Percentiles rank a stretch among this genome's conserved stretches.
phyloP scores from a whole-genome alignment of 2,113 vertebrate species.

The Silurus asotus region DNA sequence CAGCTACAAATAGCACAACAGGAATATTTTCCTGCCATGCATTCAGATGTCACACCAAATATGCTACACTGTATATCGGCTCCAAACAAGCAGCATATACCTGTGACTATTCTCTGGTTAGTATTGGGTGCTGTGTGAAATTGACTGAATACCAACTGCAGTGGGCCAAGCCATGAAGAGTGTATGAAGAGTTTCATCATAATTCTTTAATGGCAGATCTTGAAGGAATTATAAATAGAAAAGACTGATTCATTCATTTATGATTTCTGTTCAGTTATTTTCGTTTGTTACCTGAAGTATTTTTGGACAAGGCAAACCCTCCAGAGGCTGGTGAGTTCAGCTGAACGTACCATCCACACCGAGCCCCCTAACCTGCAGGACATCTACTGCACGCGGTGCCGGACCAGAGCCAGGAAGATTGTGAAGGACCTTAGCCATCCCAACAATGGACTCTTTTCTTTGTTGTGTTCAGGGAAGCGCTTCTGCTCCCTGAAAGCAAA shows the following conservation, averaged over 20 bases:
- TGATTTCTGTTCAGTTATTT: background rate
- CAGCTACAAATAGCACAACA: constrained; percentile 43
- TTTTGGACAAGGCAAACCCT: too few species aligned
- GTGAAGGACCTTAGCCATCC: too few species aligned
- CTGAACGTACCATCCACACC: too few species aligned
- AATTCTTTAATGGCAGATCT: background rate
- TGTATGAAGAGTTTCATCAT: constrained; percentile 1
- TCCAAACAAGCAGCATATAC: constrained; percentile 38
- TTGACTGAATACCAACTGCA: constrained; percentile 20
- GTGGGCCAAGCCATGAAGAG: constrained; percentile 21
- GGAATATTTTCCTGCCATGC: constrained; percentile 39
- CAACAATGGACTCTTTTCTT: too few species aligned
- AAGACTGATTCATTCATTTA: background rate
- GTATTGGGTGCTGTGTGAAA: constrained; percentile 43
- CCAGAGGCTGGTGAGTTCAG: too few species aligned
- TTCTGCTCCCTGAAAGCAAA: too few species aligned
- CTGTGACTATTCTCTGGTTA: constrained; percentile 28
- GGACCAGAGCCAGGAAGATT: too few species aligned
- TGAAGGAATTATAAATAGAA: background rate
- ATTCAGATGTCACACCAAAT: constrained; percentile 35
- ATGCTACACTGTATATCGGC: constrained; percentile 32
- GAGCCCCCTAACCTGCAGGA: too few species aligned
- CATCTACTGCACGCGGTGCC: too few species aligned
- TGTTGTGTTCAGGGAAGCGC: too few species aligned
- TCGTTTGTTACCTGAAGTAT: background rate